These are phyloP conservation scores for Amniataba percoides DNA, from an alignment of 2,797 vertebrate genomes.

Conservation along the genomic window DNA sequence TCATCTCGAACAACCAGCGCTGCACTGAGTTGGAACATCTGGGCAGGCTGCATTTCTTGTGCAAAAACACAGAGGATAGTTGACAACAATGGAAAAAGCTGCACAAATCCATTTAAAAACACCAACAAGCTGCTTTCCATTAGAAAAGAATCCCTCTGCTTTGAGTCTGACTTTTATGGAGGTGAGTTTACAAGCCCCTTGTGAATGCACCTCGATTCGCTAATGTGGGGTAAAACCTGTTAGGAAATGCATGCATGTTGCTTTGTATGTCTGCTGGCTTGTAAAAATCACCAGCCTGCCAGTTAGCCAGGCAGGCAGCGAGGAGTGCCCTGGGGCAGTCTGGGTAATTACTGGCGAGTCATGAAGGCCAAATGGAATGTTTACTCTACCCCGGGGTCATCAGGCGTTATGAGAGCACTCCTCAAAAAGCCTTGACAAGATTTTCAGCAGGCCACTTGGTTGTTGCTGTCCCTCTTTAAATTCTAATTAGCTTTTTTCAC, in stretches of 20 bases:
- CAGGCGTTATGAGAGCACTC: constrained; percentile 66
- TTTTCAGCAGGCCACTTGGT: constrained; percentile 76
- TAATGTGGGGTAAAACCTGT: constrained; percentile 65
- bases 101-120: constrained; percentile 43
- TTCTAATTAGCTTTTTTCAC: constrained; percentile 66
- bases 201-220: constrained; percentile 51
- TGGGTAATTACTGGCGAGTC: constrained; percentile 86
- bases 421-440: constrained; percentile 74
- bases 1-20: not conserved
- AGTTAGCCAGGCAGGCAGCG: constrained; percentile 54
- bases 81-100: constrained; percentile 46
- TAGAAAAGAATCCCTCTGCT: constrained; percentile 47
- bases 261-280: constrained; percentile 71
- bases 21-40: constrained; percentile 13
- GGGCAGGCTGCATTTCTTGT: not conserved
- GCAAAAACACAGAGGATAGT: constrained; percentile 1
- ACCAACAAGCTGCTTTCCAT: constrained; percentile 48
- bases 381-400: constrained; percentile 84
- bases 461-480: constrained; percentile 71
- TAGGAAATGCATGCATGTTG: constrained; percentile 69
- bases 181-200: constrained; percentile 61
- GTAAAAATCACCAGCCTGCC: constrained; percentile 68
- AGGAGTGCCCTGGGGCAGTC: constrained; percentile 77
- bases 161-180: constrained; percentile 55
- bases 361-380: constrained; percentile 87